phyloP scores from a whole-genome alignment of 2,888 invertebrate genomes.

The Drosophila barbarae region DNA sequence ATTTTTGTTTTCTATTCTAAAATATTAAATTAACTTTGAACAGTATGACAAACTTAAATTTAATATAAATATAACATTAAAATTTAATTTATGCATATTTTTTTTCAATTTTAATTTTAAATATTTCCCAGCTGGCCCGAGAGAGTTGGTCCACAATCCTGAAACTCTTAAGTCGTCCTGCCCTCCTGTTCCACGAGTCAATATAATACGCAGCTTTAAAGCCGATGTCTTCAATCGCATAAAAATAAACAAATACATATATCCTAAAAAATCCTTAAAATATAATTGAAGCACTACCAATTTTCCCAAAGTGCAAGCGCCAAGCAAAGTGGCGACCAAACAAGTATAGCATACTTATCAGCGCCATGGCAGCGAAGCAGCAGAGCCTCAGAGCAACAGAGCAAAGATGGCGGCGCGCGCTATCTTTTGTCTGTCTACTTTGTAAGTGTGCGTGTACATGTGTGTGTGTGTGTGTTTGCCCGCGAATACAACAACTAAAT shows the following conservation, averaged over 20 bases:
- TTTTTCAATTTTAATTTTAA: too few relatives aligned
- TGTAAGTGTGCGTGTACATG: slow-evolving; percentile 7
- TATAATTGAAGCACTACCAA: not conserved
- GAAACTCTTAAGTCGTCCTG: too few relatives aligned
- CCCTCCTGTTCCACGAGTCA: too few relatives aligned
- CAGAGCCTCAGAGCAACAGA: slow-evolving; percentile 31
- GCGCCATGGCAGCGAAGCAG: slow-evolving; percentile 39
- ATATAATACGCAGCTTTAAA: too few relatives aligned
- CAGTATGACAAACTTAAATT: too few relatives aligned
- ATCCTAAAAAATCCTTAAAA: not conserved
- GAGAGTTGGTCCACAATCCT: too few relatives aligned
- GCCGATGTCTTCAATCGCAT: not conserved
- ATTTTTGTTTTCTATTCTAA: too few relatives aligned
- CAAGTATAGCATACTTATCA: slow-evolving; percentile 69
- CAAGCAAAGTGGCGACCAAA: slow-evolving; percentile 33
- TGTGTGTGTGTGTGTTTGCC: slow-evolving; percentile 15
- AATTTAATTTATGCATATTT: too few relatives aligned
- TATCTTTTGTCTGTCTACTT: slow-evolving; percentile 56
- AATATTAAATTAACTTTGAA: too few relatives aligned
- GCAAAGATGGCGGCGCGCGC: slow-evolving; percentile 65
- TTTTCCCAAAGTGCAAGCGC: slow-evolving; percentile 4
- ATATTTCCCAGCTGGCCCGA: too few relatives aligned
- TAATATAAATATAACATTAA: too few relatives aligned
- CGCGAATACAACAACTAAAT: slow-evolving; percentile 52
- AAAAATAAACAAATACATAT: not conserved